These are phyloP conservation scores for Cyclina sinensis DNA, from an alignment of 1,140 invertebrate species.

Conservation along the genomic window DNA sequence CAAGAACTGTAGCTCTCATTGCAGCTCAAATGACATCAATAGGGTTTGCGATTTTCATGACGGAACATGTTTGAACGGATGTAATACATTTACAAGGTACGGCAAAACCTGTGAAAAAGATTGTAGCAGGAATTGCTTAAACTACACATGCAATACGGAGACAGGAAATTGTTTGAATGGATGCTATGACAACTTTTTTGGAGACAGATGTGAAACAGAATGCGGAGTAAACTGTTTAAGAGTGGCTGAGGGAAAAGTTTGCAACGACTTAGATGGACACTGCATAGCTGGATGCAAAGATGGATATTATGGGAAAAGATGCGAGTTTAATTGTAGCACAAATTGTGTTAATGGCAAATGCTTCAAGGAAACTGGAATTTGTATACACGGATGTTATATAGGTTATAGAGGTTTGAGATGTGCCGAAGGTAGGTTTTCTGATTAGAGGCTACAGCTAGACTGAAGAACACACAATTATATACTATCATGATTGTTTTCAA, in stretches of 20 bases:
- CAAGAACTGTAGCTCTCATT: neutral
- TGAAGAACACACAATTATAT: no score
- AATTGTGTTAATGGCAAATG: conserved; percentile 10
- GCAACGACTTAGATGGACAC: neutral
- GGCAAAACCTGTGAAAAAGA: neutral
- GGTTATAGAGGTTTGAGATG: neutral
- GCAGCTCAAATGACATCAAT: neutral
- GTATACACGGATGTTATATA: neutral
- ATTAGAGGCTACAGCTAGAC: no score
- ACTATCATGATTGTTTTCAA: no score
- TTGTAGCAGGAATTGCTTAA: neutral
- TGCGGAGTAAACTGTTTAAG: neutral
- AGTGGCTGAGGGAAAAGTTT: neutral
- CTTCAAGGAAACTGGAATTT: neutral
- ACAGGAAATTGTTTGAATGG: conserved; percentile 13
- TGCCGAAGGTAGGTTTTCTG: no score
- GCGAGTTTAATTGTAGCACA: neutral
- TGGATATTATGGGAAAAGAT: conserved; percentile 12
- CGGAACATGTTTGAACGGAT: neutral
- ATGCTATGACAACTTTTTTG: neutral
- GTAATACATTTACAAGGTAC: neutral
- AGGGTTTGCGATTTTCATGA: neutral
- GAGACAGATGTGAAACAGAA: neutral
- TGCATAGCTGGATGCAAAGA: neutral
- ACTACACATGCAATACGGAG: neutral